Base-by-base conservation (phyloP, 2,888 invertebrate species). In the Seira sanloemensis region DNA sequence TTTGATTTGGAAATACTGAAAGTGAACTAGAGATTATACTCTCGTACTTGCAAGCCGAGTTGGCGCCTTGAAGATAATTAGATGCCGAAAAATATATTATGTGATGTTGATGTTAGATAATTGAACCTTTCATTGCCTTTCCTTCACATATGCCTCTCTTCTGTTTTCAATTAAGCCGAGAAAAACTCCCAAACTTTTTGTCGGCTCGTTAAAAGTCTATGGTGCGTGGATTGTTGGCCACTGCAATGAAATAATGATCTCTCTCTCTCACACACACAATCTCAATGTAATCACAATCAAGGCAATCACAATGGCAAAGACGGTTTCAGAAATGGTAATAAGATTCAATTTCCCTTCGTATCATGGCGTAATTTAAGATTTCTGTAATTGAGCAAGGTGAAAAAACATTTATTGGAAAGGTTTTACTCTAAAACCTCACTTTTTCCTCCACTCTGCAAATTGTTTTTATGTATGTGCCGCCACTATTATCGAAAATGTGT, bases 141-240 rank as follows among this genome's bases (percentile, higher is more conserved):
- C n/a, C 58, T 58, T n/a, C 58, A 58, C n/a, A n/a, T n/a, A n/a
- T n/a, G n/a, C n/a, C 4, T 58, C 58, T 18, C 58, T 58, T 58
- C n/a, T 58, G 58, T 58, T 58, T 58, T 58, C 58, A 58, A 58
- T 58, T 58, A 18, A 18, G 58, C 58, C 58, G 58, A 58, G 58
- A 58, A 58, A 58, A 7, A 16, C 58, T 58, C n/a, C 58, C 2
- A 4, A n/a, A 16, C n/a, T 37, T 18, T 9, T 58, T 58, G 58
- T 58, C 58, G 58, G 58, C 58, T 58, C 58, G n/a, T 58, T 58
- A 58, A 58, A 58, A 58, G 2, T 18, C n/a, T 58, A 58, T 58
- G 37, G 37, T 12, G n/a, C 37, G 37, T 37, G 12, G 37, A n/a
- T n/a, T n/a, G n/a, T n/a, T n/a, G n/a, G n/a, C n/a, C n/a, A n/a